Conservation (phyloP, 2,888 invertebrate genomes). For the Parasteatoda lunata region DNA sequence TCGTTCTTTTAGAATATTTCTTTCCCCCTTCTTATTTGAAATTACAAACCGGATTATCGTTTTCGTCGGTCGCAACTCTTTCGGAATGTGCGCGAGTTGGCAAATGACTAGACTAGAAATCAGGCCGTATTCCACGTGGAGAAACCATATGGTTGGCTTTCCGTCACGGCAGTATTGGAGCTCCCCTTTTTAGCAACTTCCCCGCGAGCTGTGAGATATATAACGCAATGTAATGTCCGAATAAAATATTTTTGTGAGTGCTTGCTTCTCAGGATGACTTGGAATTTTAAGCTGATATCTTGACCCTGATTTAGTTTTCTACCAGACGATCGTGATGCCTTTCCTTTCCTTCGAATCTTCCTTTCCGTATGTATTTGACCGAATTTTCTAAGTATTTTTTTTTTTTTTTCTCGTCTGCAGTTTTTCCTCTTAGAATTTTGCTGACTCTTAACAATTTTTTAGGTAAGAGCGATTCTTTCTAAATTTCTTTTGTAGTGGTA, state of each 20-base stretch:
- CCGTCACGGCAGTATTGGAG: background rate
- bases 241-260: background rate
- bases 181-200: background rate
- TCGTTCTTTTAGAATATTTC: background rate
- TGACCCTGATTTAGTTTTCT: slow-evolving; percentile 25
- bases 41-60: slow-evolving; percentile 3
- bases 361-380: slow-evolving; percentile 24
- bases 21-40: background rate
- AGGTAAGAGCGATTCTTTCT: too few relatives aligned
- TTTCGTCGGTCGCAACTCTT: background rate
- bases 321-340: slow-evolving; percentile 19
- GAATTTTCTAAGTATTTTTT: slow-evolving; percentile 12
- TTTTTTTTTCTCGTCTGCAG: slow-evolving; percentile 10
- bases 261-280: background rate
- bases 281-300: slow-evolving; percentile 11
- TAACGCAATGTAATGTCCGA: background rate
- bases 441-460: background rate
- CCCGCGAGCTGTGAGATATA: slow-evolving; percentile 2
- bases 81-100: slow-evolving; percentile 1
- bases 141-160: slow-evolving; percentile 38
- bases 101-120: background rate
- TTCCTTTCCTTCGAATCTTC: slow-evolving; percentile 5
- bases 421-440: background rate
- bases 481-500: too few relatives aligned
- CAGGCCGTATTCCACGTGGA: slow-evolving; percentile 42